These are phyloP conservation scores for Chroicocephalus ridibundus DNA, from an alignment of 2,113 vertebrate species.

Conservation along the genomic window DNA sequence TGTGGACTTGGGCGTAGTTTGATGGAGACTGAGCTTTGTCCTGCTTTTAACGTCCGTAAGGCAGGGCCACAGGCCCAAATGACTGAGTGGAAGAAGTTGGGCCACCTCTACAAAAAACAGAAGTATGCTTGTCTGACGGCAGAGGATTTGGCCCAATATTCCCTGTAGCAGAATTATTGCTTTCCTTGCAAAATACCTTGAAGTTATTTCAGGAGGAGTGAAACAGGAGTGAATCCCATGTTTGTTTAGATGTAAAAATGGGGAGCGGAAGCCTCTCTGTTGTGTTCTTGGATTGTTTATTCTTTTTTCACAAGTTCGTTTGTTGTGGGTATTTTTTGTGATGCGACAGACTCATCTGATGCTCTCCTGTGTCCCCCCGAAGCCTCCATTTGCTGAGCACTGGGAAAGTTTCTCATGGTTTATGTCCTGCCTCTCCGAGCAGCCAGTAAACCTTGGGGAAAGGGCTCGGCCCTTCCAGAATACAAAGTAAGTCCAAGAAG, in stretches of 20 bases:
- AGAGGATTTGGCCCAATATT: background rate
- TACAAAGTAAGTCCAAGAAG: slow-evolving; percentile 41
- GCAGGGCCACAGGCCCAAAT: background rate
- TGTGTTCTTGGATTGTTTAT: background rate
- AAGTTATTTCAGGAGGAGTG: background rate
- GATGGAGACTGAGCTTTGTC: background rate
- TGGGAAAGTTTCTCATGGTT: slow-evolving; percentile 5
- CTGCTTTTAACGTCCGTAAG: background rate
- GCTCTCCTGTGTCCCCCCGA: background rate
- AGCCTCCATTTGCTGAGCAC: background rate
- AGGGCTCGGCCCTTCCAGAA: slow-evolving; percentile 18
- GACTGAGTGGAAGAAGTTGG: background rate
- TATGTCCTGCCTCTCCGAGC: slow-evolving; percentile 4
- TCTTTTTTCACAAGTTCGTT: background rate
- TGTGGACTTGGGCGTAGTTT: background rate
- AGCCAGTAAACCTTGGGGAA: slow-evolving; percentile 9
- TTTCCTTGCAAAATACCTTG: background rate
- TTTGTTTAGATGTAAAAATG: background rate
- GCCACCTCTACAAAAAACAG: background rate
- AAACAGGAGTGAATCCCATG: background rate
- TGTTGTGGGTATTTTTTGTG: background rate
- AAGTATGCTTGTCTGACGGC: background rate
- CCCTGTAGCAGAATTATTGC: background rate
- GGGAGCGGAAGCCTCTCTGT: background rate
- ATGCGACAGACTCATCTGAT: background rate